These are phyloP conservation scores for Phasia obesa DNA, from an alignment of 2,888 invertebrate genomes.

Conservation along the genomic window DNA sequence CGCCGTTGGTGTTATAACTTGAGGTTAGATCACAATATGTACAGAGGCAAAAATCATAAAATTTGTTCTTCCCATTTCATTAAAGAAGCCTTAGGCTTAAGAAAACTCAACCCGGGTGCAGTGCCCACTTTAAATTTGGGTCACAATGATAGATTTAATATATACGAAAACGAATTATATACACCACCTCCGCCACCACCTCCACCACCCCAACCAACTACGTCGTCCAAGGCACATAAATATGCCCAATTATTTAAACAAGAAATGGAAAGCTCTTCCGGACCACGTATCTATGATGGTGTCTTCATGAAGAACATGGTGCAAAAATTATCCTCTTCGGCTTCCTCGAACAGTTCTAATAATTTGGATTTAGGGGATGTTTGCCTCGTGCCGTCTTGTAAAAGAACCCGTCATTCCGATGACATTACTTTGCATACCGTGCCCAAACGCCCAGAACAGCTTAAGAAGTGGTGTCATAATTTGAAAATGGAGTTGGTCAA, in stretches of 20 bases:
- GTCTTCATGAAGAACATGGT: conserved; percentile 60
- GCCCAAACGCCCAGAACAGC: conserved; percentile 78
- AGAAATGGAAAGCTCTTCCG: conserved; percentile 46
- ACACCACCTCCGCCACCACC: conserved; percentile 76
- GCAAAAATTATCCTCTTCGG: conserved; percentile 54
- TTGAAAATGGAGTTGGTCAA: conserved; percentile 76
- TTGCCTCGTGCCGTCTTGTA: conserved; percentile 78
- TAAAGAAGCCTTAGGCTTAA: conserved; percentile 78
- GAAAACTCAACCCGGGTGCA: conserved; percentile 78
- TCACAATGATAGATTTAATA: conserved; percentile 79
- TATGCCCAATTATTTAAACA: conserved; percentile 62
- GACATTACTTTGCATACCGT: conserved; percentile 78
- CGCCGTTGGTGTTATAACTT: conserved; percentile 79
- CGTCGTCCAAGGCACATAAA: conserved; percentile 62
- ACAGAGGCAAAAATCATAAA: conserved; percentile 80
- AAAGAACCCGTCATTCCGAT: conserved; percentile 77
- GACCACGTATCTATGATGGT: conserved; percentile 57
- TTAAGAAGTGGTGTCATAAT: conserved; percentile 80
- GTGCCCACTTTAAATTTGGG: conserved; percentile 79
- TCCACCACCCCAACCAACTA: conserved; percentile 62
- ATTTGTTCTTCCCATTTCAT: conserved; percentile 80
- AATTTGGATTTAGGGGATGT: conserved; percentile 69
- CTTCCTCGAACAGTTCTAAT: conserved; percentile 45
- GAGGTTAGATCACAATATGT: conserved; percentile 77
- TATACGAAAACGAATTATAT: conserved; percentile 79